A percentile compares a stretch with the other conserved stretches of the same genome.
Conservation (phyloP, 2,888 invertebrate genomes). For the Glyphotaelius pellucidus region DNA sequence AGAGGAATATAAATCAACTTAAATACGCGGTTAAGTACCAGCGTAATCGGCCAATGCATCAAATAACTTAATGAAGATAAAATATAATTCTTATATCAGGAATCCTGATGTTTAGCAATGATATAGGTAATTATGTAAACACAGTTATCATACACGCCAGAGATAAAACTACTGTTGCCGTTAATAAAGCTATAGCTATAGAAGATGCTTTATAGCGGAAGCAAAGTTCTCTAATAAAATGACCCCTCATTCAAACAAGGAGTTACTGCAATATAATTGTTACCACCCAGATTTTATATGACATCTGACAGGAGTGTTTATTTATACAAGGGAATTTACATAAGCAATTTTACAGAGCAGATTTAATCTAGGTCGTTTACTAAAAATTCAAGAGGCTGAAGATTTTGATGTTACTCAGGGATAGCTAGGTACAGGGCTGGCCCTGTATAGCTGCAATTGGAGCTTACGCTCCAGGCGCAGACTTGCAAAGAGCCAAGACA, state of each 20-base stretch:
- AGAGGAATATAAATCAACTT: background rate
- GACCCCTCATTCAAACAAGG: background rate
- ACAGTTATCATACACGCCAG: background rate
- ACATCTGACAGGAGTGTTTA: background rate
- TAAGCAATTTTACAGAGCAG: background rate
- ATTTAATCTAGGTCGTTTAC: background rate
- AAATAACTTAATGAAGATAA: background rate
- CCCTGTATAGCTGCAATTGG: no score
- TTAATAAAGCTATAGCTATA: no score
- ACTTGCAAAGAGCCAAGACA: no score
- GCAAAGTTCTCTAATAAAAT: background rate
- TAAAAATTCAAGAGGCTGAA: background rate
- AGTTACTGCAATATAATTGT: background rate
- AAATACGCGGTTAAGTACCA: background rate
- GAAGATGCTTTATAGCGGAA: background rate
- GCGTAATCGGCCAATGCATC: background rate
- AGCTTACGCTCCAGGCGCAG: no score
- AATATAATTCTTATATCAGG: background rate
- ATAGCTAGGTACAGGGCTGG: no score
- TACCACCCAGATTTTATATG: background rate
- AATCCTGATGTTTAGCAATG: background rate
- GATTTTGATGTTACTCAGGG: background rate
- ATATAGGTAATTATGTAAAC: no score
- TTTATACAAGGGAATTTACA: background rate
- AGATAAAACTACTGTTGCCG: background rate